Percentiles rank a stretch among this genome's conserved stretches.
phyloP scores from a whole-genome alignment of 1,140 invertebrate species.

The Hirudo medicinalis region DNA sequence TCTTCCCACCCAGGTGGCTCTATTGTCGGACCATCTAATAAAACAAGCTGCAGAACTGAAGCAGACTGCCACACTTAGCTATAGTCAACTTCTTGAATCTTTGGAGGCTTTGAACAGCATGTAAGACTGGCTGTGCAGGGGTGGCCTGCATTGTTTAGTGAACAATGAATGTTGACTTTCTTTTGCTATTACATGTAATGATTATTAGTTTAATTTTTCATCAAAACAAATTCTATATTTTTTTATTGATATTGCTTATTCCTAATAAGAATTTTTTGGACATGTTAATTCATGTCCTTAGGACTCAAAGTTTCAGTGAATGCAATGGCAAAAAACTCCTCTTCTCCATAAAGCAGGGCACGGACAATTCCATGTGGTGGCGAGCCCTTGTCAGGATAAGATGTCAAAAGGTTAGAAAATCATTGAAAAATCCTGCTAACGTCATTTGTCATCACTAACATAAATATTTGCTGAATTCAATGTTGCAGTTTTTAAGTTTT shows the following conservation, averaged over 20 bases:
- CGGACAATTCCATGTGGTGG: constrained; percentile 53
- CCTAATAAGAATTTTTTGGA: too few relatives aligned
- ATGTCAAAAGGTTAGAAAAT: constrained; percentile 48
- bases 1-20: background rate
- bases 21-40: background rate
- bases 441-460: background rate
- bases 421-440: constrained; percentile 21
- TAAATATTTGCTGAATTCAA: too few relatives aligned
- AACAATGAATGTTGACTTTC: too few relatives aligned
- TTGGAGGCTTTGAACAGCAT: background rate
- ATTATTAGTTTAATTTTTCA: too few relatives aligned
- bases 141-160: too few relatives aligned
- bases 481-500: too few relatives aligned
- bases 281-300: background rate
- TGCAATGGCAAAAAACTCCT: constrained; percentile 50
- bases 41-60: background rate
- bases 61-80: background rate
- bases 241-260: too few relatives aligned
- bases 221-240: too few relatives aligned
- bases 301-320: constrained; percentile 1
- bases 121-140: background rate
- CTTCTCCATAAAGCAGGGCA: constrained; percentile 52
- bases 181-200: too few relatives aligned
- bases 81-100: background rate
- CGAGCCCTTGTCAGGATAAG: constrained; percentile 54